Evolutionary conservation across 2,888 invertebrate genomes (phyloP).

Genomic region (Oithona nana): DNA sequence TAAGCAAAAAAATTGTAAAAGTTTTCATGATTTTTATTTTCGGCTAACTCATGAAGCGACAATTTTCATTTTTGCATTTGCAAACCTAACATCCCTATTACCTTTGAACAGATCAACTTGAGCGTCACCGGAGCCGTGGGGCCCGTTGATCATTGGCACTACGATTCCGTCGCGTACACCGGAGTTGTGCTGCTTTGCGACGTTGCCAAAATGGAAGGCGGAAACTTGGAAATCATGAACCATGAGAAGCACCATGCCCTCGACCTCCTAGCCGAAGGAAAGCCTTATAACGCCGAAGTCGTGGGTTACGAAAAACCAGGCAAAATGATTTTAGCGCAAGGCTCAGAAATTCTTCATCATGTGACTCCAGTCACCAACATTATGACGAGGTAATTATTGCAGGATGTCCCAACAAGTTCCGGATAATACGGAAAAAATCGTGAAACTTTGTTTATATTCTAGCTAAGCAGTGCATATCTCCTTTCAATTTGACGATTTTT

Average conservation of each 20-base stretch:
- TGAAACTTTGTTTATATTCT: too few species aligned
- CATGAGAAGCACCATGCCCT: background rate
- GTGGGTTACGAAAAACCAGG: background rate
- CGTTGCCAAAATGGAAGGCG: background rate
- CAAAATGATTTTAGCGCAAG: background rate
- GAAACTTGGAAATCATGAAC: background rate
- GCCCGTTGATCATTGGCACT: background rate
- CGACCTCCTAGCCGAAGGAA: background rate
- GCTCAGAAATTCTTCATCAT: background rate
- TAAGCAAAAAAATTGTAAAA: too few species aligned
- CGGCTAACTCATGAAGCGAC: too few species aligned
- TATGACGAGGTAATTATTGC: background rate
- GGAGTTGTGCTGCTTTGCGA: background rate
- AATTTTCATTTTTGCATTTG: too few species aligned
- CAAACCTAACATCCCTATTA: too few species aligned
- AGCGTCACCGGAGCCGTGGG: background rate
- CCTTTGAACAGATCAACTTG: background rate
- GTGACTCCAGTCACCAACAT: background rate
- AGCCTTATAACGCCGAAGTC: background rate
- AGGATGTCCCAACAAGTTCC: too few species aligned
- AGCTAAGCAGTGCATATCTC: too few species aligned
- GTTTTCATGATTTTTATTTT: too few species aligned
- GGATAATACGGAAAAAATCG: too few species aligned
- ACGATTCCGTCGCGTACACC: background rate
- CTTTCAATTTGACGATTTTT: too few species aligned